phyloP scores from a whole-genome alignment of 1,140 invertebrate genomes.

The Metopolophium dirhodum region DNA sequence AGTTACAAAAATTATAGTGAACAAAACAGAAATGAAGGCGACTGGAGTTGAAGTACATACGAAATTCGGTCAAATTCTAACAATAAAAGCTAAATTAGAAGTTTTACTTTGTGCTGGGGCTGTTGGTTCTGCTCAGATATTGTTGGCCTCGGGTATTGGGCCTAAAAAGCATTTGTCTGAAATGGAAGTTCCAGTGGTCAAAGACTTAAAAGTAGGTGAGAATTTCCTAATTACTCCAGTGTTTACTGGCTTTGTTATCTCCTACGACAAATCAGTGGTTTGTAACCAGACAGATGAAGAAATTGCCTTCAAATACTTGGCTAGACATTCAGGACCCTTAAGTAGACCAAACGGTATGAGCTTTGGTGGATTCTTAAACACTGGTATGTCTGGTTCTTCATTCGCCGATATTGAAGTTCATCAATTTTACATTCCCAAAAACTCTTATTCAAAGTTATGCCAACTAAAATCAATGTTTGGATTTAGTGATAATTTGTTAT shows the following conservation, averaged over 20 bases:
- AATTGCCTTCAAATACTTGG: slow-evolving; percentile 55
- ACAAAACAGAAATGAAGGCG: slow-evolving; percentile 66
- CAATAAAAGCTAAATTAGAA: slow-evolving; percentile 11
- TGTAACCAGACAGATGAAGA: not conserved
- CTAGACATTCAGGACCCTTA: slow-evolving; percentile 43
- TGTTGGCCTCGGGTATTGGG: slow-evolving; percentile 75
- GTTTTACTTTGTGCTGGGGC: slow-evolving; percentile 74
- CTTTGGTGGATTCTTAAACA: slow-evolving; percentile 31
- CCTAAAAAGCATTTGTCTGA: slow-evolving; percentile 58
- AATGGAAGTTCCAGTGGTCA: slow-evolving; percentile 44
- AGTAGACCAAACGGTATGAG: slow-evolving; percentile 33
- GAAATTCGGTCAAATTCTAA: slow-evolving; percentile 63
- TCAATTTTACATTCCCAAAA: slow-evolving; percentile 9
- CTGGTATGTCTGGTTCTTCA: not conserved
- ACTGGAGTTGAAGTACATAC: slow-evolving; percentile 70
- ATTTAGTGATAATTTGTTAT: slow-evolving; percentile 26
- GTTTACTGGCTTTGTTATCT: slow-evolving; percentile 62
- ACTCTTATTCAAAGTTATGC: not conserved
- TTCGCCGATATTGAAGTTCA: not conserved
- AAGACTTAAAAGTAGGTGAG: slow-evolving; percentile 51
- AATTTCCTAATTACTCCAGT: slow-evolving; percentile 47
- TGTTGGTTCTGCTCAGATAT: slow-evolving; percentile 73
- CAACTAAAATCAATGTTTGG: slow-evolving; percentile 10
- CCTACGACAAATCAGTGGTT: slow-evolving; percentile 61
- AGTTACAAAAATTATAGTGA: slow-evolving; percentile 75